phyloP scores from a whole-genome alignment of 1,140 invertebrate genomes.

The Charaxes varanes region DNA sequence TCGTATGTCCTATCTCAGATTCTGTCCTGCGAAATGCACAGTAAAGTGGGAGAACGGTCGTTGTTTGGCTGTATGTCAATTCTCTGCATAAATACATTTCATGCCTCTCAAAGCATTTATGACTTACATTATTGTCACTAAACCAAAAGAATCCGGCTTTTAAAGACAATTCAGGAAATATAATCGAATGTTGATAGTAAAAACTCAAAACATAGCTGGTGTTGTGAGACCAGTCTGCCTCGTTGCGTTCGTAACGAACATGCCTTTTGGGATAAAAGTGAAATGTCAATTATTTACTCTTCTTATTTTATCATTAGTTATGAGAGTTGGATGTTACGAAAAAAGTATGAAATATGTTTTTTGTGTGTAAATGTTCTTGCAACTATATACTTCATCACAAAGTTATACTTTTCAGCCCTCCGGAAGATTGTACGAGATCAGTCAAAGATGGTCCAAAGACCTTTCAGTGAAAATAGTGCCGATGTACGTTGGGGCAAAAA shows the following conservation, averaged over 20 bases:
- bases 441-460: conserved; percentile 55
- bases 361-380: not conserved
- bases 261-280: not conserved
- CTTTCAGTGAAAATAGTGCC: conserved; percentile 33
- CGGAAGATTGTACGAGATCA: conserved; percentile 57
- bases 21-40: no score
- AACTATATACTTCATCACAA: not conserved
- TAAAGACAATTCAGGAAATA: conserved; percentile 12
- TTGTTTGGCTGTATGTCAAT: no score
- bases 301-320: conserved; percentile 1
- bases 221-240: not conserved
- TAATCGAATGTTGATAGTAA: conserved; percentile 11
- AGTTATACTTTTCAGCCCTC: conserved; percentile 35
- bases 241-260: not conserved
- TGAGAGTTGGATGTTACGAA: conserved; percentile 30
- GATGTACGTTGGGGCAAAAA: conserved; percentile 22
- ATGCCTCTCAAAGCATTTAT: no score
- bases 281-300: not conserved
- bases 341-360: conserved; percentile 36
- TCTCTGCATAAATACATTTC: no score
- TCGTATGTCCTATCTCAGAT: no score
- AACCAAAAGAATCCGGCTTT: no score
- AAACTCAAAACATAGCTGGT: not conserved
- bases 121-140: no score
- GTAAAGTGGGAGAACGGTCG: no score